Evolutionary conservation across 2,113 vertebrate species (phyloP), one percentile per base, ranked within the genome.

Genomic region (Eurystomus gularis): DNA sequence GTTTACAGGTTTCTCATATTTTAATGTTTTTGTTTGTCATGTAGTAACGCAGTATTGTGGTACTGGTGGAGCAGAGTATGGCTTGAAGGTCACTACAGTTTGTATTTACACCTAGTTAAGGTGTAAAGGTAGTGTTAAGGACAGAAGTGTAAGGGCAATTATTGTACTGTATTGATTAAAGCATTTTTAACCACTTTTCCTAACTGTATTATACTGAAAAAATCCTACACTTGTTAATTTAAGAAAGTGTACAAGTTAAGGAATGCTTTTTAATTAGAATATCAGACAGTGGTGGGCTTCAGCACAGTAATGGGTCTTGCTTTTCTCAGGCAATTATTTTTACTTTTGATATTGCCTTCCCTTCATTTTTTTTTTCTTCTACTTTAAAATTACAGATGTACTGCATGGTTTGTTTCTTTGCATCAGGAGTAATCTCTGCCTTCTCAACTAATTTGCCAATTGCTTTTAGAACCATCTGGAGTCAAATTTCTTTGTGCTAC

Each of bases 401-500:
- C 17, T 23, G 37, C 16, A 28, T 37, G 24, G n/a, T 82, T 91
- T 85, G 17, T 39, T 93, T 85, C 44, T 92, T 64, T 49, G 23
- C 31, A 88, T 84, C 49, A 77, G 51, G 26, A 88, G 11, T 57
- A 73, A 82, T 80, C 13, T 75, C 68, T 73, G 37, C 18, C 37
- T 61, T 82, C 64, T 91, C 12, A 35, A 51, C 40, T 94, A 62
- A 90, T 83, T 70, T 58, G 5, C 10, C 35, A 46, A 8, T 69
- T 87, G 82, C n/a, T 91, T 88, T 89, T 75, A 82, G 76, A 93
- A 77, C 26, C 44, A 73, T 73, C 68, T 75, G 86, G 71, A 82
- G 28, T 33, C n/a, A 40, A 49, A 51, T 88, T 72, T 78, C 82
- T 88, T 87, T 44, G 9, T 61, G 33, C 17, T 92, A 65, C 69